phyloP scores from a whole-genome alignment of 2,797 vertebrate genomes.

The Tamandua tetradactyla region DNA sequence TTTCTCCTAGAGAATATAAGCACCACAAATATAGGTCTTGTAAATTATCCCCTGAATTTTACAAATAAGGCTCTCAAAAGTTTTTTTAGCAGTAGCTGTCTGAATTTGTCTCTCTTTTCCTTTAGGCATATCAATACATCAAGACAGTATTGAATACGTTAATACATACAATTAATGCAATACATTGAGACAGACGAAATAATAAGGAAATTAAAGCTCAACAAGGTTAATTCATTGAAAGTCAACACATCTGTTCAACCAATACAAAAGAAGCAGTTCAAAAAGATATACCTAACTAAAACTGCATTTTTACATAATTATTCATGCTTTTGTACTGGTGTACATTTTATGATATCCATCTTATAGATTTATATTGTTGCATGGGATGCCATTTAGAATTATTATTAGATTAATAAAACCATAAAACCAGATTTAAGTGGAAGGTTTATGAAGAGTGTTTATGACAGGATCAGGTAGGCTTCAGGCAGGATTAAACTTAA shows the following conservation, averaged over 20 bases:
- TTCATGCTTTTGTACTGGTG: background rate
- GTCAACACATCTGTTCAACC: slow-evolving; percentile 43
- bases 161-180: no score
- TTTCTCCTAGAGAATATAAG: background rate
- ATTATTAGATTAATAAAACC: slow-evolving; percentile 69
- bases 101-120: slow-evolving; percentile 22
- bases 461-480: slow-evolving; percentile 63
- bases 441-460: slow-evolving; percentile 75
- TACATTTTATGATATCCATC: slow-evolving; percentile 56
- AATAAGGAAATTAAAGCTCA: no score
- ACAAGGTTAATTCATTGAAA: background rate
- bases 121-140: background rate
- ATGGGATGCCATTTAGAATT: slow-evolving; percentile 71
- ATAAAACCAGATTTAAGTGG: slow-evolving; percentile 62
- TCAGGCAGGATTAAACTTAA: slow-evolving; percentile 67
- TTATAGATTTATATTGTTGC: slow-evolving; percentile 67
- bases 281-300: slow-evolving; percentile 4
- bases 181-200: no score
- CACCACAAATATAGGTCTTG: background rate
- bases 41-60: slow-evolving; percentile 42
- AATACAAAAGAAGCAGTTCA: slow-evolving; percentile 32
- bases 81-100: background rate
- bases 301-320: slow-evolving; percentile 31
- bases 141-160: background rate
- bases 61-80: slow-evolving; percentile 37